These are phyloP conservation scores for Luperina testacea DNA, from an alignment of 2,888 invertebrate species.

Conservation along the genomic window DNA sequence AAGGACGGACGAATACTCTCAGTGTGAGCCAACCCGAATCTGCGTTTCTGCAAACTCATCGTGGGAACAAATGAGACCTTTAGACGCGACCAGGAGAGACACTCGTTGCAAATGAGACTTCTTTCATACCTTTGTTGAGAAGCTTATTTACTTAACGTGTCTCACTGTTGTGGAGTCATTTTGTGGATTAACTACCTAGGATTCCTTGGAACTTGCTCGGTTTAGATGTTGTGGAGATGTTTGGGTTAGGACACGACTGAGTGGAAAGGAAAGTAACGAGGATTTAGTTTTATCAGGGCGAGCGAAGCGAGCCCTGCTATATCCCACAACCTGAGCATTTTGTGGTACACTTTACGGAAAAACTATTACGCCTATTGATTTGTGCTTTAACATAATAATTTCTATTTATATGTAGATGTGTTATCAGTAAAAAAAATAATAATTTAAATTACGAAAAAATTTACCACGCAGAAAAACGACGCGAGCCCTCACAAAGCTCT, in stretches of 20 bases:
- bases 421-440: no score
- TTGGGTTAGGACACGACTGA: neutral
- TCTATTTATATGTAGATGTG: no score
- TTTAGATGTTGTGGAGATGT: constrained; percentile 12
- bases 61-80: constrained; percentile 78
- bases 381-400: no score
- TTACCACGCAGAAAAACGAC: no score
- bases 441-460: no score
- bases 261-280: neutral
- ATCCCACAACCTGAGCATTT: no score
- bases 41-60: constrained; percentile 77
- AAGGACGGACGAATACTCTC: constrained; percentile 52
- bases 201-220: constrained; percentile 33
- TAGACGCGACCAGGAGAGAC: constrained; percentile 74
- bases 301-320: no score
- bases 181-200: constrained; percentile 62
- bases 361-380: no score
- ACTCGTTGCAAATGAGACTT: constrained; percentile 82
- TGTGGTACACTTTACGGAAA: no score
- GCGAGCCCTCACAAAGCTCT: no score
- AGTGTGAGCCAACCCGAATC: constrained; percentile 66
- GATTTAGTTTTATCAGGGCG: neutral
- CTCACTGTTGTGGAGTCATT: constrained; percentile 61
- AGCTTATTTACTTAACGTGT: constrained; percentile 76
- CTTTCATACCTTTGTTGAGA: constrained; percentile 76